These are phyloP conservation scores for Gymnoscopelus microlampas DNA, from an alignment of 2,797 vertebrate species.

Conservation along the genomic window DNA sequence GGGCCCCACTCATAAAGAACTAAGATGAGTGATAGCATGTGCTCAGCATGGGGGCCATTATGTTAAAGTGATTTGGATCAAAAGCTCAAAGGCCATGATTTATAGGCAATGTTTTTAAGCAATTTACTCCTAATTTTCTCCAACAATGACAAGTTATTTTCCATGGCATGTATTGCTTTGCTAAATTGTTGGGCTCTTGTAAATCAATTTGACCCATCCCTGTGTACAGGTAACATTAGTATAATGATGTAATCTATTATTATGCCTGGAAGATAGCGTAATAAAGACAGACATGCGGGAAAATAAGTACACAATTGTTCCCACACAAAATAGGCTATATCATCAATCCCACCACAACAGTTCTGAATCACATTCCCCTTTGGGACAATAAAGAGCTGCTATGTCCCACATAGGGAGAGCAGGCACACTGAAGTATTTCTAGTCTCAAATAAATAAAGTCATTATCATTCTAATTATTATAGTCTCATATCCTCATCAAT, in stretches of 20 bases:
- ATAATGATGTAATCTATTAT: too few relatives aligned
- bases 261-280: too few relatives aligned
- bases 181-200: too few relatives aligned
- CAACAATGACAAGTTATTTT: constrained; percentile 19
- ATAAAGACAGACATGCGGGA: too few relatives aligned
- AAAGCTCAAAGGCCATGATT: constrained; percentile 66
- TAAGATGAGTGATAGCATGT: constrained; percentile 75
- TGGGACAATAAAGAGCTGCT: too few relatives aligned
- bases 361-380: too few relatives aligned
- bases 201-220: too few relatives aligned
- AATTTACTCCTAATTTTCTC: constrained; percentile 3
- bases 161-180: not conserved
- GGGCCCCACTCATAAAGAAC: constrained; percentile 64
- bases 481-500: not conserved
- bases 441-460: too few relatives aligned
- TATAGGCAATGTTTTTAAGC: constrained; percentile 51
- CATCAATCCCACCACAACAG: not conserved
- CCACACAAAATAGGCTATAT: not conserved
- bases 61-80: constrained; percentile 56
- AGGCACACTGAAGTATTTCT: too few relatives aligned
- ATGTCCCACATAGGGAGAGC: too few relatives aligned
- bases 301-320: not conserved
- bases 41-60: constrained; percentile 64
- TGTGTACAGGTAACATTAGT: too few relatives aligned
- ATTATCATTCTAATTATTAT: not conserved